phyloP scores from a whole-genome alignment of 2,797 vertebrate genomes.

The Gymnothorax javanicus region DNA sequence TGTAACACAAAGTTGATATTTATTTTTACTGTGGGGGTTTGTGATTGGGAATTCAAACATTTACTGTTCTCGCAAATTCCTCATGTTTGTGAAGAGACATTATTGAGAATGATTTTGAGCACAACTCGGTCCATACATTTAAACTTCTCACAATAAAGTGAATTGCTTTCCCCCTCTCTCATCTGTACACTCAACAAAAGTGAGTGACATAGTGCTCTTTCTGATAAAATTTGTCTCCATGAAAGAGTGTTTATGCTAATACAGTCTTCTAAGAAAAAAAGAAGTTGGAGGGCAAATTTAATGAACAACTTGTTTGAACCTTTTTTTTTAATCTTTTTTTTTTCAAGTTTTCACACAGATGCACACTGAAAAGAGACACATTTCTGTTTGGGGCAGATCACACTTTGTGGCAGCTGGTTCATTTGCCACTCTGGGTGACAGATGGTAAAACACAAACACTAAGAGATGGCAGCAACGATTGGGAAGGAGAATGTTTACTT shows the following conservation, averaged over 20 bases:
- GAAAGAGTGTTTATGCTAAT: constrained; percentile 56
- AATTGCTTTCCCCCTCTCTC: neutral
- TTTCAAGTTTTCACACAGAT: constrained; percentile 75
- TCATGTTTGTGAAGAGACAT: neutral
- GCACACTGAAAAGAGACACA: constrained; percentile 74
- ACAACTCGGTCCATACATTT: neutral
- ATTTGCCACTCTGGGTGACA: constrained; percentile 80
- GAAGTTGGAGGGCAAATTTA: constrained; percentile 66
- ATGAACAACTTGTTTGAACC: constrained; percentile 69
- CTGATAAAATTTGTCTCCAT: constrained; percentile 22
- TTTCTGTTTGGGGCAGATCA: constrained; percentile 79
- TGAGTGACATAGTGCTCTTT: constrained; percentile 13
- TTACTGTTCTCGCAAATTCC: constrained; percentile 1
- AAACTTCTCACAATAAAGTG: constrained; percentile 16
- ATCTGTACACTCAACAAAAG: constrained; percentile 4
- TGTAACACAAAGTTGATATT: constrained; percentile 44
- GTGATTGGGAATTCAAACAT: neutral
- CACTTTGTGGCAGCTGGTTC: constrained; percentile 78
- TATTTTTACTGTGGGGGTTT: constrained; percentile 31
- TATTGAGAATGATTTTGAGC: constrained; percentile 9
- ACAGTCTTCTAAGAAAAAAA: constrained; percentile 60
- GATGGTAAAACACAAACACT: constrained; percentile 81
- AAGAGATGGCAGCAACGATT: constrained; percentile 73
- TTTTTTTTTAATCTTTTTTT: constrained; percentile 60
- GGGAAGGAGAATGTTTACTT: constrained; percentile 73